Evolutionary conservation across 2,797 vertebrate species (phyloP).

Genomic region (Ibycter americanus): DNA sequence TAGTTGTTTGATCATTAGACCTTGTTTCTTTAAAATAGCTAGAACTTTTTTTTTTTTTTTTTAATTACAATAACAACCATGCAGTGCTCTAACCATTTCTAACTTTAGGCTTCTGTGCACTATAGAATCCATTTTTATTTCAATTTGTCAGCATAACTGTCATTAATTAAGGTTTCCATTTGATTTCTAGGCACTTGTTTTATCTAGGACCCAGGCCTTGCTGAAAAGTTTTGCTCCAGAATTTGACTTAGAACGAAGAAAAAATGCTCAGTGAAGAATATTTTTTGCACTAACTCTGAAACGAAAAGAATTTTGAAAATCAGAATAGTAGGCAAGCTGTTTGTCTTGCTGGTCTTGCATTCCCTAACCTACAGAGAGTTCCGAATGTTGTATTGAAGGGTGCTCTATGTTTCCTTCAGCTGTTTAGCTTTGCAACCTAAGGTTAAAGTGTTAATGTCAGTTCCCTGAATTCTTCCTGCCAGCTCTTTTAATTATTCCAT

Average conservation of each 20-base stretch:
- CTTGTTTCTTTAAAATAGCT: not conserved
- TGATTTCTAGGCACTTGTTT: not conserved
- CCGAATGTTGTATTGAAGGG: not conserved
- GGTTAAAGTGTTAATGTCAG: not conserved
- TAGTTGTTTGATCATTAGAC: not conserved
- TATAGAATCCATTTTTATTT: not conserved
- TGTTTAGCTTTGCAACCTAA: not conserved
- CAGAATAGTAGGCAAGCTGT: not conserved
- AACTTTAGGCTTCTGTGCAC: not conserved
- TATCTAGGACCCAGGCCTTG: not conserved
- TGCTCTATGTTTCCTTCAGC: not conserved
- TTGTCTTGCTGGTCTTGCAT: not conserved
- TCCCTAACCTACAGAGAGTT: not conserved
- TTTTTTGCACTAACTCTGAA: not conserved
- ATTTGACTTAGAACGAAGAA: not conserved
- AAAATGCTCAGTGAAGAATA: not conserved
- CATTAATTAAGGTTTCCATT: not conserved
- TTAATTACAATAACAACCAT: not conserved
- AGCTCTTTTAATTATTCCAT: not conserved
- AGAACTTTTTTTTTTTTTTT: not conserved
- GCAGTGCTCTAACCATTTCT: not conserved
- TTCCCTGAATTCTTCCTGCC: not conserved
- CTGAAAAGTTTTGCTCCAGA: not conserved
- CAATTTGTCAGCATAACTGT: not conserved
- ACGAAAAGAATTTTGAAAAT: not conserved